These are phyloP conservation scores for Nibea coibor DNA, from an alignment of 2,113 vertebrate species.

Conservation along the genomic window DNA sequence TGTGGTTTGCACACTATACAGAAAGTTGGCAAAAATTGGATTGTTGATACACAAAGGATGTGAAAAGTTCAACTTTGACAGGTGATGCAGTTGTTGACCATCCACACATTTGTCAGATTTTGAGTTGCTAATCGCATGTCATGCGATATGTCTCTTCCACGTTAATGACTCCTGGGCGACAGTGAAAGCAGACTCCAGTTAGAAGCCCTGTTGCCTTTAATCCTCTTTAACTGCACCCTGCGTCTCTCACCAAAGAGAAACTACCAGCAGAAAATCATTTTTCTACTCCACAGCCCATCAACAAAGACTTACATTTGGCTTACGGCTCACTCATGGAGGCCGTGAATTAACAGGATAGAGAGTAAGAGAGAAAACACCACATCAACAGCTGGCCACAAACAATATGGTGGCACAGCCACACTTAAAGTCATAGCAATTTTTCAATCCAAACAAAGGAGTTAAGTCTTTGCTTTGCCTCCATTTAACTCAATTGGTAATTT, in stretches of 20 bases:
- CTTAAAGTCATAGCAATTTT: neutral
- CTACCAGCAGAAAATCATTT: constrained; percentile 58
- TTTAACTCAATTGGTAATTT: neutral
- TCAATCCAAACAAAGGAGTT: neutral
- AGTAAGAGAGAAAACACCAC: constrained; percentile 8
- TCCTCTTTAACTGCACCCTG: constrained; percentile 52
- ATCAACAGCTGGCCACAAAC: constrained; percentile 28
- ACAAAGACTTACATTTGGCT: constrained; percentile 62
- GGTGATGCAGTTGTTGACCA: neutral
- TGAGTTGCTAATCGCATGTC: neutral
- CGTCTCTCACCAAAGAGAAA: constrained; percentile 40
- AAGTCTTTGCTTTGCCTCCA: neutral
- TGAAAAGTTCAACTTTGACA: neutral
- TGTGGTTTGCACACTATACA: no score
- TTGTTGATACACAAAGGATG: no score
- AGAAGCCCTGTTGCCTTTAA: constrained; percentile 38
- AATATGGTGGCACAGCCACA: neutral
- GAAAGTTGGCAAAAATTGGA: no score
- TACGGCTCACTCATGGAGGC: constrained; percentile 45
- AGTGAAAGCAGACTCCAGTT: constrained; percentile 27
- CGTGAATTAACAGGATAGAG: constrained; percentile 27
- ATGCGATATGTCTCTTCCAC: constrained; percentile 14
- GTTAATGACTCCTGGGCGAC: constrained; percentile 29
- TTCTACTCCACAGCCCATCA: constrained; percentile 47
- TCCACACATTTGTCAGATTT: neutral